A percentile compares a stretch with the other conserved stretches of the same genome.
phyloP scores from a whole-genome alignment of 2,888 invertebrate species.

The Drosophila siamana region DNA sequence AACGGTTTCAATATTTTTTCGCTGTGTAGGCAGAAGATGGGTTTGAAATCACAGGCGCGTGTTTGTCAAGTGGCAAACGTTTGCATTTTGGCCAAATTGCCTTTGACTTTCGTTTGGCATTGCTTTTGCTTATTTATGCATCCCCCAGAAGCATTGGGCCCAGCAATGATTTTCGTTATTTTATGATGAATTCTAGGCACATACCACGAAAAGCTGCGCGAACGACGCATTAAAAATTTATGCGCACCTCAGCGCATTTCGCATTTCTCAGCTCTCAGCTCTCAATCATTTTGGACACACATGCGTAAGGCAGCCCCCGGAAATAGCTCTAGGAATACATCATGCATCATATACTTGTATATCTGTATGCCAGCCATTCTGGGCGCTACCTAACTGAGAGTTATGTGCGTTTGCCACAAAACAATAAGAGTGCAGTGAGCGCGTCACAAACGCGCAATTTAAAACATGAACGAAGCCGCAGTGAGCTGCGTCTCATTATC shows the following conservation, averaged over 20 bases:
- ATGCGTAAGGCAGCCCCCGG: background rate
- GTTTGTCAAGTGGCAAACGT: slow-evolving; percentile 80
- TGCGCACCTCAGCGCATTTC: slow-evolving; percentile 75
- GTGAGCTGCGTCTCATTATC: slow-evolving; percentile 71
- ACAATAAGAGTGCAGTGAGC: slow-evolving; percentile 43
- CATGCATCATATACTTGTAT: background rate
- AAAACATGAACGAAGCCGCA: slow-evolving; percentile 37
- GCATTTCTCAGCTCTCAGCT: background rate
- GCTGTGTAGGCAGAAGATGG: slow-evolving; percentile 13
- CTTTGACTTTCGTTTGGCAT: slow-evolving; percentile 61
- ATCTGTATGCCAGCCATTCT: background rate
- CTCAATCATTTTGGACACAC: slow-evolving; percentile 1
- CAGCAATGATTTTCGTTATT: slow-evolving; percentile 18
- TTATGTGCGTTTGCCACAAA: slow-evolving; percentile 31
- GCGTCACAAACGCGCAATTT: slow-evolving; percentile 39
- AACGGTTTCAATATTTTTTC: background rate
- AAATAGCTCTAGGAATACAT: background rate
- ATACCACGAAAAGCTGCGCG: slow-evolving; percentile 69
- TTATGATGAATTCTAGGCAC: slow-evolving; percentile 78
- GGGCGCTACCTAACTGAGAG: slow-evolving; percentile 1
- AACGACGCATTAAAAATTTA: slow-evolving; percentile 74
- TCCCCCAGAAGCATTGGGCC: slow-evolving; percentile 39
- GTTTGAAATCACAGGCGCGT: slow-evolving; percentile 72
- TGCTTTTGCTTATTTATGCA: slow-evolving; percentile 69
- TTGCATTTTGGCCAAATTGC: slow-evolving; percentile 79